phyloP scores from a whole-genome alignment of 2,888 invertebrate genomes.

The Microplitis manilae region DNA sequence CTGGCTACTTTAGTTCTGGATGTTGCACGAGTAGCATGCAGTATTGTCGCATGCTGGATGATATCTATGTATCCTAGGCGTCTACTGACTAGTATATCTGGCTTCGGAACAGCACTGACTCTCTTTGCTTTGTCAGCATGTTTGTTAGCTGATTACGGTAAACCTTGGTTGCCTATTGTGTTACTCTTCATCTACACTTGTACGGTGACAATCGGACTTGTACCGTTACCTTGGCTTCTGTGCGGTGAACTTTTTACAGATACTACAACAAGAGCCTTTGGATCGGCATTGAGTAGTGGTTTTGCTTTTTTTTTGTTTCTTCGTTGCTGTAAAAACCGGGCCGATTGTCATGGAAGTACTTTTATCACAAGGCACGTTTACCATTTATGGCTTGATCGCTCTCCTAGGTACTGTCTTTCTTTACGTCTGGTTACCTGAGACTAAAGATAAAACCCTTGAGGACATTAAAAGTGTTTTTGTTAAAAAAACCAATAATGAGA shows the following conservation, averaged over 20 bases:
- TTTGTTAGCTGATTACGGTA: conserved; percentile 71
- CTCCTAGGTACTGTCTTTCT: conserved; percentile 76
- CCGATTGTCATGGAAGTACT: conserved; percentile 76
- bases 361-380: conserved; percentile 78
- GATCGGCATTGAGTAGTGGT: conserved; percentile 79
- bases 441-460: conserved; percentile 78
- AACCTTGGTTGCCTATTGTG: conserved; percentile 74
- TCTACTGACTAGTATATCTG: conserved; percentile 78
- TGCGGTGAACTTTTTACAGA: conserved; percentile 81
- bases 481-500: conserved; percentile 61
- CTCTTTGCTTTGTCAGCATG: conserved; percentile 75
- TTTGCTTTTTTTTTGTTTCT: conserved; percentile 78
- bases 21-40: conserved; percentile 76
- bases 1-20: conserved; percentile 80
- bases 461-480: conserved; percentile 77
- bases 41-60: conserved; percentile 77
- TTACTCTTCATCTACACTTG: conserved; percentile 76
- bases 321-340: conserved; percentile 79
- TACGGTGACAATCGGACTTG: conserved; percentile 76
- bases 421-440: conserved; percentile 79
- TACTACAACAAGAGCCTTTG: conserved; percentile 76
- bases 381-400: conserved; percentile 76
- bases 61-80: conserved; percentile 78
- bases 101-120: conserved; percentile 76
- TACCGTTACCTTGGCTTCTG: conserved; percentile 83